Percentiles rank a stretch among this genome's conserved stretches.
phyloP scores from a whole-genome alignment of 2,797 vertebrate species.

The Siniperca obscura region DNA sequence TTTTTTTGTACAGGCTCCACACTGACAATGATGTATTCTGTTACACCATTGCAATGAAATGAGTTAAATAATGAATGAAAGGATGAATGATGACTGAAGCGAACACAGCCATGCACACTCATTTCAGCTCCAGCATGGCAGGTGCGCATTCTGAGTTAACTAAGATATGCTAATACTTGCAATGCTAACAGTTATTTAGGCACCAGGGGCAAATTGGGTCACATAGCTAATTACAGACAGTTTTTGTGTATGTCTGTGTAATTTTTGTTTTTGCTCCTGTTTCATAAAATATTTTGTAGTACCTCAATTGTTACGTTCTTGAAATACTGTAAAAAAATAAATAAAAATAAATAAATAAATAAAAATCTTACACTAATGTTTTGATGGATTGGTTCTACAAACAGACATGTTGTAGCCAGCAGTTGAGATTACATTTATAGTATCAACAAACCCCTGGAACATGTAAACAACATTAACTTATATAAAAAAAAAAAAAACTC shows the following conservation, averaged over 20 bases:
- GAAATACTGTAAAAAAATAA: too few species aligned
- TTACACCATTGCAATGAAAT: slow-evolving; percentile 21
- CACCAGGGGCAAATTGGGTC: not conserved
- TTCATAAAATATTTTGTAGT: not conserved
- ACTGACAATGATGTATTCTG: slow-evolving; percentile 10
- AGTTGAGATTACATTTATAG: slow-evolving; percentile 2
- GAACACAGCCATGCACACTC: not conserved
- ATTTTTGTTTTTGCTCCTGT: not conserved
- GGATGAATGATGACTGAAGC: slow-evolving; percentile 14
- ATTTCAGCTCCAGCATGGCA: not conserved
- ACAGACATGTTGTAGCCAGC: not conserved
- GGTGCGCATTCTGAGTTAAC: slow-evolving; percentile 8
- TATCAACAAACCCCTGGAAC: not conserved
- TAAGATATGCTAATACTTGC: not conserved
- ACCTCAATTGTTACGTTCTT: not conserved
- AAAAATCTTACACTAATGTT: not conserved
- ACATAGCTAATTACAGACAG: not conserved
- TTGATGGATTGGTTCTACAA: not conserved
- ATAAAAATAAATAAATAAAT: too few species aligned
- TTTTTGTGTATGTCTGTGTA: not conserved
- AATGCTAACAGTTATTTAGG: not conserved
- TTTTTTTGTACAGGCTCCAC: not conserved
- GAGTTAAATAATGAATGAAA: slow-evolving; percentile 23
- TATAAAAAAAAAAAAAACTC: not conserved
- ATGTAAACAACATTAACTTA: not conserved